Evolutionary conservation across 2,113 vertebrate species (phyloP).

Genomic region (Lonchura striata): DNA sequence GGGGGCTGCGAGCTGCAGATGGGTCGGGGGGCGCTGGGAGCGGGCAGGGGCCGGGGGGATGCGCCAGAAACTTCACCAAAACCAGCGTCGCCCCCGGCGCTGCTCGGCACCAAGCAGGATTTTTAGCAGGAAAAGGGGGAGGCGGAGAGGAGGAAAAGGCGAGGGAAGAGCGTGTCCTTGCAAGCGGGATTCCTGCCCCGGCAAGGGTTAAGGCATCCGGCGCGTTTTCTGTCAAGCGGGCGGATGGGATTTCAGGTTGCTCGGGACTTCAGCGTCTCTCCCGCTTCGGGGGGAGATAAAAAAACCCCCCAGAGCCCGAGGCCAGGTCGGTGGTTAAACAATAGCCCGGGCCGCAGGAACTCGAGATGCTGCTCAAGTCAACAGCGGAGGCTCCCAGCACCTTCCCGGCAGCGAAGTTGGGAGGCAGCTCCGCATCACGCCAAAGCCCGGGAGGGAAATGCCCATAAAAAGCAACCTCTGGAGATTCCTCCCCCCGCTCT

Average conservation of each 20-base stretch:
- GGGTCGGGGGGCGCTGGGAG: not conserved
- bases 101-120: rapidly evolving
- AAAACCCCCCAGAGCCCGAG: not conserved
- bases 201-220: slow-evolving; percentile 28
- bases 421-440: not conserved
- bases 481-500: not conserved
- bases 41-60: not conserved
- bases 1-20: not conserved
- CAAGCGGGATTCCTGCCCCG: not conserved
- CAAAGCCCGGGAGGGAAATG: not conserved
- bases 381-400: not conserved
- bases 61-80: rapidly evolving
- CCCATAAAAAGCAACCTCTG: slow-evolving; percentile 48
- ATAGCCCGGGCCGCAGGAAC: slow-evolving; percentile 35
- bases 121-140: not conserved
- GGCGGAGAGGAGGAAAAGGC: not conserved
- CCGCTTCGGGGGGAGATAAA: not conserved
- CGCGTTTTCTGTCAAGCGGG: slow-evolving; percentile 21
- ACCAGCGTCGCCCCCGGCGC: not conserved
- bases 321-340: slow-evolving; percentile 51
- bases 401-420: slow-evolving; percentile 37
- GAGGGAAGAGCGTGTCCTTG: not conserved
- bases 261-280: not conserved
- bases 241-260: slow-evolving; percentile 46
- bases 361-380: slow-evolving; percentile 32